Percentiles rank a stretch among this genome's conserved stretches.
phyloP scores from a whole-genome alignment of 2,888 invertebrate genomes.

The Spodoptera picta region DNA sequence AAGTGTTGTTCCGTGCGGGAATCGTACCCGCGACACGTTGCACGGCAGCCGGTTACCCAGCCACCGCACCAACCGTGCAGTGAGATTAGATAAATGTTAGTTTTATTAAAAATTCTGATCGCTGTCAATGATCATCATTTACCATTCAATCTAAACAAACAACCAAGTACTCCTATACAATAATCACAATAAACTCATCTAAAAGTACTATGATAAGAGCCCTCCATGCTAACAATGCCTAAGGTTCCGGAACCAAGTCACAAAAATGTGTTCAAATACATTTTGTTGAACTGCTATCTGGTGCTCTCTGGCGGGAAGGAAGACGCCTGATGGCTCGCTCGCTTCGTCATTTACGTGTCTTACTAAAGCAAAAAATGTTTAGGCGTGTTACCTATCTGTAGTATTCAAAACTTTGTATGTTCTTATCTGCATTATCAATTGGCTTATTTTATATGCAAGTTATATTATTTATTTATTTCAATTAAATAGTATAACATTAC shows the following conservation, averaged over 20 bases:
- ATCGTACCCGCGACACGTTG: no score
- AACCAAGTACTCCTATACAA: slow-evolving; percentile 21
- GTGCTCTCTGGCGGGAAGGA: slow-evolving; percentile 33
- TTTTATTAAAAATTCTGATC: no score
- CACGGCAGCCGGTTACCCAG: no score
- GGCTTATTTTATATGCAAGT: no score
- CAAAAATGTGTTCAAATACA: slow-evolving; percentile 14
- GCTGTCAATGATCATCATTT: slow-evolving; percentile 3
- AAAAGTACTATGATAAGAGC: slow-evolving; percentile 27
- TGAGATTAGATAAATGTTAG: no score
- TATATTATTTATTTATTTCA: no score
- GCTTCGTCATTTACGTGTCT: slow-evolving; percentile 6
- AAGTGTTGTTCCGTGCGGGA: no score
- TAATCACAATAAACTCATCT: slow-evolving; percentile 17
- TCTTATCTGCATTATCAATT: no score
- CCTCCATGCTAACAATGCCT: slow-evolving; percentile 11
- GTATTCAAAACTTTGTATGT: no score
- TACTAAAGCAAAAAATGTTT: slow-evolving; percentile 15
- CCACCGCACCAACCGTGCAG: no score
- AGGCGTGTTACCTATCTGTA: neutral
- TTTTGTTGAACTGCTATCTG: slow-evolving; percentile 34
- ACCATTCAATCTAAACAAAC: no score
- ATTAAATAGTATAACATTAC: no score
- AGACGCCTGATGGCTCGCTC: slow-evolving; percentile 29
- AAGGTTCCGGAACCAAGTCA: slow-evolving; percentile 2